These are phyloP conservation scores for Callochromis pleurospilus DNA, from an alignment of 2,113 vertebrate genomes.

Conservation along the genomic window DNA sequence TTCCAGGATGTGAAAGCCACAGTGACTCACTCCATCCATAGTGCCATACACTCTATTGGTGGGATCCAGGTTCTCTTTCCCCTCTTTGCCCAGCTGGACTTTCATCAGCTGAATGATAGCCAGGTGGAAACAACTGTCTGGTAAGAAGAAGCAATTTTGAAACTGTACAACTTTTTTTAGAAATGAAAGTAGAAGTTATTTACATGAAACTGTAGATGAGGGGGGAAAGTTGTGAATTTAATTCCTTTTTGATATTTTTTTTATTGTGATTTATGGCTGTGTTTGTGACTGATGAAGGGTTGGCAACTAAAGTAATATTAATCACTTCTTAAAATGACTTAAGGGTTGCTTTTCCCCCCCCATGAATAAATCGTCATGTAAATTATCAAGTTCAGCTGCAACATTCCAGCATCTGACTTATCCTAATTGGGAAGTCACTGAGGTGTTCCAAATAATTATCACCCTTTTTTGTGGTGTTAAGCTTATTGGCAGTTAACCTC, in stretches of 20 bases:
- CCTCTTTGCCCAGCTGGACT: conserved; percentile 92
- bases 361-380: background rate
- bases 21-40: conserved; percentile 95
- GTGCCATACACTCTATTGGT: conserved; percentile 93
- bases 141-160: conserved; percentile 42
- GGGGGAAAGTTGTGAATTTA: background rate
- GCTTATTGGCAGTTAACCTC: background rate
- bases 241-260: background rate
- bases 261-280: background rate
- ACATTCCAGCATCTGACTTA: background rate
- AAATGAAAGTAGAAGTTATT: background rate
- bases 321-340: background rate
- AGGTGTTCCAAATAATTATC: background rate
- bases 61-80: conserved; percentile 97
- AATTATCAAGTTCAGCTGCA: background rate
- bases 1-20: conserved; percentile 92
- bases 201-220: background rate
- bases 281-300: background rate
- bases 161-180: background rate
- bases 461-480: background rate
- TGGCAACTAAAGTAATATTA: background rate
- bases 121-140: conserved; percentile 90
- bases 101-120: conserved; percentile 82
- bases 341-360: rapidly evolving
- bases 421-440: background rate